A percentile compares a stretch with the other conserved stretches of the same genome.
These are phyloP conservation scores for Torymus tubicola DNA, from an alignment of 2,888 invertebrate species.

Conservation along the genomic window DNA sequence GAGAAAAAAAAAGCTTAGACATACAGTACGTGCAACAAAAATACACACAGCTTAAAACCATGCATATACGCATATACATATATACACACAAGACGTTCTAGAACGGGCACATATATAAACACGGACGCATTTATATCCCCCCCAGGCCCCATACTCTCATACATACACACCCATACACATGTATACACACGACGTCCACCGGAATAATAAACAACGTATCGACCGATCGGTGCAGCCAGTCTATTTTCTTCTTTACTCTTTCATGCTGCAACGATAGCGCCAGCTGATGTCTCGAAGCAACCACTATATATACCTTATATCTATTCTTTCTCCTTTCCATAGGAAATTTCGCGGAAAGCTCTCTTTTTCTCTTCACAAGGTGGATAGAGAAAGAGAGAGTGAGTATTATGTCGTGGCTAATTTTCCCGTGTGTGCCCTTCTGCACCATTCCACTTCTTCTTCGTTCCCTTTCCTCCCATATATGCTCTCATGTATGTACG, in stretches of 20 bases:
- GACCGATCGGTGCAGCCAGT: conserved; percentile 10
- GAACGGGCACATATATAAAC: too few species aligned
- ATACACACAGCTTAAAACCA: too few species aligned
- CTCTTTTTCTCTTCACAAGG: background rate
- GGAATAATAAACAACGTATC: conserved; percentile 32
- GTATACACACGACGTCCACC: conserved; percentile 17
- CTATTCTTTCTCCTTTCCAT: background rate
- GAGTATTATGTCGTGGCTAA: background rate
- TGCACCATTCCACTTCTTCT: background rate
- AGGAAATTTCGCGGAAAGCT: background rate
- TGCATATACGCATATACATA: too few species aligned
- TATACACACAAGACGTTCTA: too few species aligned
- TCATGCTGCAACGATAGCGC: background rate
- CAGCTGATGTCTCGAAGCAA: background rate
- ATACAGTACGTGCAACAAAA: too few species aligned
- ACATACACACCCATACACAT: background rate
- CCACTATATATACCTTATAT: background rate
- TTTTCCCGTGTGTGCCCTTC: background rate
- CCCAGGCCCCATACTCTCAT: too few species aligned
- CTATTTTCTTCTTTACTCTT: conserved; percentile 31
- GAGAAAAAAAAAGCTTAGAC: too few species aligned
- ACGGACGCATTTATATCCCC: too few species aligned
- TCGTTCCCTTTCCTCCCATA: background rate
- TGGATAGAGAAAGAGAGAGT: too few species aligned
- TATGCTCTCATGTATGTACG: too few species aligned